These are phyloP conservation scores for Drosophila watanabei DNA, from an alignment of 1,140 invertebrate species.

Conservation along the genomic window DNA sequence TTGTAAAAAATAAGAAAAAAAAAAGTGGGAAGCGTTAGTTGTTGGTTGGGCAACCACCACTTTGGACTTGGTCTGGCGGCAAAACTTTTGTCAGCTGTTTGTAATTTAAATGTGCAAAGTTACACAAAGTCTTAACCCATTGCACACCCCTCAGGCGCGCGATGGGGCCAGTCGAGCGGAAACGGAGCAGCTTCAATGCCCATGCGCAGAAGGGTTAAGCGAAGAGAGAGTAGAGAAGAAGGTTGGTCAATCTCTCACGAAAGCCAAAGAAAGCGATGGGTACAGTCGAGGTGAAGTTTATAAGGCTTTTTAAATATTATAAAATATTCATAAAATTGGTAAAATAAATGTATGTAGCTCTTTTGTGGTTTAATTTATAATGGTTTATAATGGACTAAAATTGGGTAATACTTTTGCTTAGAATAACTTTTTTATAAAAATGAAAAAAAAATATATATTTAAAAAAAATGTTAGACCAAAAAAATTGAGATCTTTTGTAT, in stretches of 20 bases:
- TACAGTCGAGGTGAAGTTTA: neutral
- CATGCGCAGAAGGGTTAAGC: constrained; percentile 57
- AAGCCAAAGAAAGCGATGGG: constrained; percentile 41
- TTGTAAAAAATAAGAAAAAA: neutral
- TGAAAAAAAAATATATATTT: too few relatives aligned
- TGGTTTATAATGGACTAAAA: too few relatives aligned
- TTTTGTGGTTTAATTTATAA: too few relatives aligned
- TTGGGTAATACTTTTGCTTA: too few relatives aligned
- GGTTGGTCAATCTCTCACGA: constrained; percentile 40
- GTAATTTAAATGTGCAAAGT: constrained; percentile 81
- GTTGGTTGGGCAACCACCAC: constrained; percentile 49
- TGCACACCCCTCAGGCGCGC: constrained; percentile 9
- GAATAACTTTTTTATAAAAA: too few relatives aligned
- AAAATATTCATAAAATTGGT: too few relatives aligned
- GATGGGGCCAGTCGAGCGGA: constrained; percentile 64
- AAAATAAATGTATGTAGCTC: too few relatives aligned
- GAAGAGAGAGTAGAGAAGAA: constrained; percentile 26
- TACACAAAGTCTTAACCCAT: constrained; percentile 52
- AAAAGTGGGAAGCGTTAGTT: neutral
- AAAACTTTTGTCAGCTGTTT: constrained; percentile 80
- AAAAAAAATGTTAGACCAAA: too few relatives aligned
- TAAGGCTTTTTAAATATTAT: too few relatives aligned
- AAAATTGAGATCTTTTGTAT: too few relatives aligned
- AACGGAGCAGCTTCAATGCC: constrained; percentile 79
- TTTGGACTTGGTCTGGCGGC: constrained; percentile 48